Evolutionary conservation across 1,140 invertebrate genomes (phyloP), one percentile per base, ranked within the genome.

Genomic region (Lordiphosa mommai): DNA sequence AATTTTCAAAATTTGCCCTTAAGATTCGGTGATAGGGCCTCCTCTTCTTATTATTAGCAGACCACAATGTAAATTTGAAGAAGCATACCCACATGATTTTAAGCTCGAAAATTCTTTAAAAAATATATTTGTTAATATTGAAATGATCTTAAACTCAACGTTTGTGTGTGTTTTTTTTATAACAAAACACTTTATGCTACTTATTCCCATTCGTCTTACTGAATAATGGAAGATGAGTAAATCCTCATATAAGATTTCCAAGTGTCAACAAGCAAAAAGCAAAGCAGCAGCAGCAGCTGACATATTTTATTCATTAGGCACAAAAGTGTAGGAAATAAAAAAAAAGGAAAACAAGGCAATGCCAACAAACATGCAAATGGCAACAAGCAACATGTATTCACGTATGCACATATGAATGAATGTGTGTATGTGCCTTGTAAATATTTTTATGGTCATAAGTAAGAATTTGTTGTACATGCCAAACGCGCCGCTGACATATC

Each of bases 381-480:
- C 76, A 80, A 76, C 40, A 32, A 60, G 48, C 55, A 58, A 58
- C 41, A 67, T 13, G 47, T 49, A 17, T 20, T n/a, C 8, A 16
- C 14, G 32, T 46, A 30, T 30, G 32, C n/a, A 12, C n/a, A n/a
- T n/a, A n/a, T n/a, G n/a, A n/a, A n/a, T n/a, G n/a, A n/a, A n/a
- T 38, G 48, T 27, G 5, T 37, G 32, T 36, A 7, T 51, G 34
- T 29, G 58, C 53, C 66, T 84, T 82, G 76, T 84, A 84, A 77
- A 82, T 82, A 84, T 84, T 82, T 82, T 77, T 84, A 82, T 82
- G 77, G 77, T 77, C 77, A 82, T 82, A 82, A 84, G 77, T 84
- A 82, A 71, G 77, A 76, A 79, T 79, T 80, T 23, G 20, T 70
- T 55, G 67, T 69, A 66, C 61, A 70, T 64, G 64, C 53, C 64